phyloP scores from a whole-genome alignment of 2,113 vertebrate species.

The Litocranius walleri region DNA sequence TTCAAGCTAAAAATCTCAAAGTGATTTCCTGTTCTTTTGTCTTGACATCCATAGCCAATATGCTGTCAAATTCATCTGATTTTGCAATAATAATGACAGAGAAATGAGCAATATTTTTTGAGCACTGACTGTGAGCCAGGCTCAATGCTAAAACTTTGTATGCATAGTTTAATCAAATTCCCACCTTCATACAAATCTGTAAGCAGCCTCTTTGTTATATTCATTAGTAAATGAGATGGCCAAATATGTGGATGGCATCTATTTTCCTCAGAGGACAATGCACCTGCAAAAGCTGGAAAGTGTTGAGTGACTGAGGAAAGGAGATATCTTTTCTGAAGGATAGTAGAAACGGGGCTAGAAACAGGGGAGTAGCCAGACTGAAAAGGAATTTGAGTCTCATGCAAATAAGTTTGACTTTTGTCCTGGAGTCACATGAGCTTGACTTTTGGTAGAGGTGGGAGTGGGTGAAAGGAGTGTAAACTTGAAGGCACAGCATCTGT shows the following conservation, averaged over 20 bases:
- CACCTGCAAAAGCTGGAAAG: background rate
- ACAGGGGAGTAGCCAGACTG: background rate
- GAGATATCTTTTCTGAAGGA: background rate
- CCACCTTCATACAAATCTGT: background rate
- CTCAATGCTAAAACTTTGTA: background rate
- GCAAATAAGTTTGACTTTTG: background rate
- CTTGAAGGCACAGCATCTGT: background rate
- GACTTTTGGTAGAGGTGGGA: background rate
- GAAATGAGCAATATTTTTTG: background rate
- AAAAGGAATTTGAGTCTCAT: background rate
- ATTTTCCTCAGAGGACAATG: background rate
- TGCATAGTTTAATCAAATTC: background rate
- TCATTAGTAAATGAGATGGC: background rate
- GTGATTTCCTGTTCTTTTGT: background rate
- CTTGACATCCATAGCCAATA: background rate
- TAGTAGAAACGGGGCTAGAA: background rate
- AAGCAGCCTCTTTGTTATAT: background rate
- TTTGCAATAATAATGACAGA: background rate
- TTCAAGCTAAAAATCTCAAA: background rate
- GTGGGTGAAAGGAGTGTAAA: rapidly evolving
- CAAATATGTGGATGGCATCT: background rate
- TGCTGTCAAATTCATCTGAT: background rate
- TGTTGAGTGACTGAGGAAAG: background rate
- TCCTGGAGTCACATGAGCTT: background rate
- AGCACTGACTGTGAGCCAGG: background rate